Base-by-base conservation (phyloP, 2,888 invertebrate species). In the Pemphredon lugubris region DNA sequence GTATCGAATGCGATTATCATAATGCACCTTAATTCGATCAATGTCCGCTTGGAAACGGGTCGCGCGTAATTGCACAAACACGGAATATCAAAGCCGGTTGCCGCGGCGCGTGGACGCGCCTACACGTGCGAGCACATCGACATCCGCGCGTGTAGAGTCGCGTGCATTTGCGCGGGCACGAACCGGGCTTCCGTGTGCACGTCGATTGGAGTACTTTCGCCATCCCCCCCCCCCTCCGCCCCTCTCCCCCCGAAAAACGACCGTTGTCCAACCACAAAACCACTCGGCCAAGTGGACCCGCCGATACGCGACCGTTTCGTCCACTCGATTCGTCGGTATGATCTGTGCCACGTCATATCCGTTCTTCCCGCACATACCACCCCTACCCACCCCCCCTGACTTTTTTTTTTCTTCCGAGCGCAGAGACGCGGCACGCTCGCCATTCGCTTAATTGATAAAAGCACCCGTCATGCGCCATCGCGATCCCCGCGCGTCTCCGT, bases 11-110 rank as follows among this genome's bases (percentile, higher is more conserved):
- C 69, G 72, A 83, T 84, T 84, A 81, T 84, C 77, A 83, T 83
- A 84, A 83, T 82, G 82, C 79, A 77, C 77, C 79, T 81, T 84
- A 80, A 84, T 84, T 84, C 73, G 78, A 82, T 85, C 73, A 82
- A 74, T 64, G 77, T 67, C 63, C 75, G 75, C 75, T 79, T 75
- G 67, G 67, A 78, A 77, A 83, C 72, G 73, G 80, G 75, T 75
- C 73, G 76, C 66, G 65, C 75, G 75, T 79, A 78, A 84, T 82
- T 81, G 75, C 75, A 77, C 80, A 83, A 83, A 83, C 80, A 83
- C 73, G 60, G 73, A 77, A 79, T 81, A 83, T 85, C 83, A 84
- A 85, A 84, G 82, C 75, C 58, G 58, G 55, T 67, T 58, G n/a
- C 65, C 42, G 40, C 53, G 53, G 61, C 65, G 67, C 66, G 61